These are phyloP conservation scores for Nibea coibor DNA, from an alignment of 2,113 vertebrate genomes.

Conservation along the genomic window DNA sequence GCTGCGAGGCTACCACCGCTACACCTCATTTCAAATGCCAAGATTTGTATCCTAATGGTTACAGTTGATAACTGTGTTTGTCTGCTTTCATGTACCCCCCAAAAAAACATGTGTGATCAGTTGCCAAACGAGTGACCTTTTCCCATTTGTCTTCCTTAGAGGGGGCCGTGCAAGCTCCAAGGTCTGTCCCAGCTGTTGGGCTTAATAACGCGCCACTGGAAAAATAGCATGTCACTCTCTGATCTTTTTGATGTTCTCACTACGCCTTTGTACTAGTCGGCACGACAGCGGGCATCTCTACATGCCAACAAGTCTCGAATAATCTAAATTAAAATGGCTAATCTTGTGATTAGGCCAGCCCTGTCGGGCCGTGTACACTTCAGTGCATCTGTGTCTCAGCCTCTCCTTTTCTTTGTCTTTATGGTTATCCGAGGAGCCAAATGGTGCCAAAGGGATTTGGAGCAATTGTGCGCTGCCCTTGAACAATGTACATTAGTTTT, in stretches of 20 bases:
- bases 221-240: slow-evolving; percentile 67
- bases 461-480: slow-evolving; percentile 44
- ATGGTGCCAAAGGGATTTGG: slow-evolving; percentile 50
- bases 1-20: not conserved
- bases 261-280: slow-evolving; percentile 70
- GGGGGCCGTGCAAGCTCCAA: slow-evolving; percentile 37
- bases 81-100: slow-evolving; percentile 30
- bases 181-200: slow-evolving; percentile 64
- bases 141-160: slow-evolving; percentile 47
- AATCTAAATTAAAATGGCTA: slow-evolving; percentile 81
- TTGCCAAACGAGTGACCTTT: slow-evolving; percentile 62
- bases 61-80: slow-evolving; percentile 30
- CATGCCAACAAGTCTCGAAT: slow-evolving; percentile 72
- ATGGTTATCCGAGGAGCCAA: slow-evolving; percentile 45
- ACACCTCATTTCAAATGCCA: slow-evolving; percentile 19
- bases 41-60: slow-evolving; percentile 28
- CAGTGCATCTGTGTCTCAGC: slow-evolving; percentile 46
- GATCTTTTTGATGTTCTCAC: slow-evolving; percentile 73
- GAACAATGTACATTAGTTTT: slow-evolving; percentile 52
- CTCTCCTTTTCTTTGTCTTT: slow-evolving; percentile 42
- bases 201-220: slow-evolving; percentile 62
- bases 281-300: slow-evolving; percentile 49
- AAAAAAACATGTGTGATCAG: slow-evolving; percentile 45
- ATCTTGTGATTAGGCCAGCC: slow-evolving; percentile 81
- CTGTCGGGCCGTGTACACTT: slow-evolving; percentile 64